Base-by-base conservation (phyloP, 2,797 vertebrate species). In the Xiphophorus birchmanni region DNA sequence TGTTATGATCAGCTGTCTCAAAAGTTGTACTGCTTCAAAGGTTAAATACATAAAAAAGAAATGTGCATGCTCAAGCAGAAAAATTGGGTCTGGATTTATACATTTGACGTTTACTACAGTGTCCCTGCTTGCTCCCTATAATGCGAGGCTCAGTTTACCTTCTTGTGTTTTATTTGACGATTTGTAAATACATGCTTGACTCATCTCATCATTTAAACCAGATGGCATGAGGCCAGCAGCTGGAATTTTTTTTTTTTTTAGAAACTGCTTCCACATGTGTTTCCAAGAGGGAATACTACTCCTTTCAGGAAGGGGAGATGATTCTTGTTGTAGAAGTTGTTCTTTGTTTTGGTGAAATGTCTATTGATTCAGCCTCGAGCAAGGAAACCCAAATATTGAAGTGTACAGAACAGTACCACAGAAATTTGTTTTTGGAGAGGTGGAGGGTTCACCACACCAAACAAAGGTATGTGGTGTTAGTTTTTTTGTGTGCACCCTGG, bases 251-350 rank as follows among this genome's bases (percentile, higher is more conserved):
- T 81, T 86, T 91, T 91, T 93, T 91, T 82, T 65, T 50, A 72
- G 18, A 90, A 91, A 94, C 75, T 35, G 82, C 80, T 90, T 91
- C 89, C 93, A 92, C 89, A 82, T 94, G 93, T 80, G 81, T 82
- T 84, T 65, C 48, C 82, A 76, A 74, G 80, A 73, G 84, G 73
- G 60, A 42, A 85, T 72, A 80, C 73, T 9, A 45, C 42, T 11
- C 9, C 0, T 79, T 86, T 18, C 47, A 69, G 74, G 69, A 79
- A 71, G 75, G 71, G 47, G 75, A 75, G 56, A 76, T 65, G 75
- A 87, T 84, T 80, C 47, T 85, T 73, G 37, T 79, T 73, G 65
- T 63, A 29, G 29, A 63, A 63, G 29, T 35, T 75, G 21, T 17
- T 78, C 81, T 91, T 87, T 86, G 80, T 92, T 89, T 47, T 42